A percentile compares a stretch with the other conserved stretches of the same genome.
phyloP scores from a whole-genome alignment of 64 coral and sea anemone genomes.

The Acropora yongei region DNA sequence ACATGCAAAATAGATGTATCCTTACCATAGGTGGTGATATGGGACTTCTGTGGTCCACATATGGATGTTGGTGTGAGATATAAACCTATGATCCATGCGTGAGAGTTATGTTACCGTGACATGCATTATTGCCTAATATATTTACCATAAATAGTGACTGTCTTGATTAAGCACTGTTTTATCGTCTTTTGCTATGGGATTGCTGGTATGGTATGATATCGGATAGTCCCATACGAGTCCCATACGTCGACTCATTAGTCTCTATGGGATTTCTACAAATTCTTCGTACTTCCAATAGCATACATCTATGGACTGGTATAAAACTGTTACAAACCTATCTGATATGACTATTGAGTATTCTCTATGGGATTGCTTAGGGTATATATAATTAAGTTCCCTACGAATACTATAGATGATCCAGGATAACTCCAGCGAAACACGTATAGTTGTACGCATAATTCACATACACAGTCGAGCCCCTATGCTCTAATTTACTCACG shows the following conservation, averaged over 20 bases:
- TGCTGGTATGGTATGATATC: slow-evolving; percentile 42
- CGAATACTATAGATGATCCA: slow-evolving; percentile 41
- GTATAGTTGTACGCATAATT: too few relatives aligned
- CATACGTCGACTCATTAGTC: slow-evolving; percentile 10
- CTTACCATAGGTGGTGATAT: slow-evolving; percentile 5
- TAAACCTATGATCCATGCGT: slow-evolving; percentile 18
- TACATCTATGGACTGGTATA: neutral
- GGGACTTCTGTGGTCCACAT: slow-evolving; percentile 56
- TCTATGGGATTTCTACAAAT: slow-evolving; percentile 71
- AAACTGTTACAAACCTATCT: slow-evolving; percentile 30
- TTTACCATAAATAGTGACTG: slow-evolving; percentile 51
- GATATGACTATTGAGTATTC: neutral
- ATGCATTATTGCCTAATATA: slow-evolving; percentile 47
- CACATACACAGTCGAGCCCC: neutral
- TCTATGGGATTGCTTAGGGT: slow-evolving; percentile 62
- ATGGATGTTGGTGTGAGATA: slow-evolving; percentile 23
- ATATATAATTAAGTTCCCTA: slow-evolving; percentile 38
- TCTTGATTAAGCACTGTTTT: neutral
- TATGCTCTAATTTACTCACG: neutral
- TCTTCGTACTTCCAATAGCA: slow-evolving; percentile 24
- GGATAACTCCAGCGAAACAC: neutral
- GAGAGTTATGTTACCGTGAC: slow-evolving; percentile 5
- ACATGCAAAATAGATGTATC: neutral
- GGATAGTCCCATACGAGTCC: slow-evolving; percentile 44
- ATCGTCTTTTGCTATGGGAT: slow-evolving; percentile 62